These are phyloP conservation scores for Tricholauxania praeusta DNA, from an alignment of 2,888 invertebrate species.

Conservation along the genomic window DNA sequence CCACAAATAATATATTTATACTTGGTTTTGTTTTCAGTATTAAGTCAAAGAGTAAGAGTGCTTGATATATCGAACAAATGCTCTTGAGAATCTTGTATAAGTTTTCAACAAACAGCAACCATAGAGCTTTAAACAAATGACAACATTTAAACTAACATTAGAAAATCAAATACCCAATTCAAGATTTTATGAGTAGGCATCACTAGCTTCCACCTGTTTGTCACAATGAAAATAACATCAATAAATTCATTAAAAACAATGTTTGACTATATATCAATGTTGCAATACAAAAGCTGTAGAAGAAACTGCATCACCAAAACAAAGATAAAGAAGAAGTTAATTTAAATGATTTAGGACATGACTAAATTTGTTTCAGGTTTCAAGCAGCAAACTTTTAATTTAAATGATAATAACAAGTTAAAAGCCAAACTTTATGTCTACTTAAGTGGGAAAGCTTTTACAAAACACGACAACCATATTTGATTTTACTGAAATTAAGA, in stretches of 20 bases:
- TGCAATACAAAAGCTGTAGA: neutral
- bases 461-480: too few relatives aligned
- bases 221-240: neutral
- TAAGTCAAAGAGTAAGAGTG: too few relatives aligned
- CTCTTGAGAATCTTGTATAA: too few relatives aligned
- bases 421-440: too few relatives aligned
- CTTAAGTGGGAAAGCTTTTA: too few relatives aligned
- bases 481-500: too few relatives aligned
- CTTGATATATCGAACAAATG: too few relatives aligned
- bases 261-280: neutral
- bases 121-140: too few relatives aligned
- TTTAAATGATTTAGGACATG: slow-evolving; percentile 17
- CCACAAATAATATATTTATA: too few relatives aligned
- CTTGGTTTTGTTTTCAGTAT: too few relatives aligned
- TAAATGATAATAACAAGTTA: neutral
- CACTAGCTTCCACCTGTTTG: neutral
- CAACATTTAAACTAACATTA: slow-evolving; percentile 1
- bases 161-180: neutral
- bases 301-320: neutral
- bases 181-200: neutral
- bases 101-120: too few relatives aligned
- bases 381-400: neutral
- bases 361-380: neutral
- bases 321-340: neutral
- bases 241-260: neutral